phyloP scores from a whole-genome alignment of 2,888 invertebrate species.

The Brachycybe producta region DNA sequence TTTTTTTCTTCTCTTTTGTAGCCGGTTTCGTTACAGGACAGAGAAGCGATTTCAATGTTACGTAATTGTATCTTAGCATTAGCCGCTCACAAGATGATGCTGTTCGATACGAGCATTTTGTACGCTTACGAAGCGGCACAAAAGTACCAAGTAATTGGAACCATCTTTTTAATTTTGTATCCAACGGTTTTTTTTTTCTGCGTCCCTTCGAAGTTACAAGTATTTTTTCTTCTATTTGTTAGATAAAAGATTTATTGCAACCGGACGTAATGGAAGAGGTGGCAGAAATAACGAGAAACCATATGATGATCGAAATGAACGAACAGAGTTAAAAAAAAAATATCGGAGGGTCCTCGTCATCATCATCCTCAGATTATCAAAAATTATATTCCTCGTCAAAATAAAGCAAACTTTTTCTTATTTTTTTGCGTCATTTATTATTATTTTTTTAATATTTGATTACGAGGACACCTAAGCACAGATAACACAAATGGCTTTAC shows the following conservation, averaged over 20 bases:
- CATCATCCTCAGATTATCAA: too few relatives aligned
- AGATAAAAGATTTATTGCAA: conserved; percentile 53
- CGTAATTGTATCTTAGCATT: conserved; percentile 80
- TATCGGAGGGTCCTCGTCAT: too few relatives aligned
- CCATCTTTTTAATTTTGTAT: not conserved
- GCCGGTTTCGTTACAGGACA: conserved; percentile 55
- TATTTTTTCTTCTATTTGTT: conserved; percentile 11
- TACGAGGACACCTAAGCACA: too few relatives aligned
- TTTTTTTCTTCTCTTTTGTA: conserved; percentile 31
- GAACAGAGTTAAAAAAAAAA: too few relatives aligned
- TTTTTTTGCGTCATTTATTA: too few relatives aligned
- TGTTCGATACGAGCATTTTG: conserved; percentile 70
- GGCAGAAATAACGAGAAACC: conserved; percentile 61
- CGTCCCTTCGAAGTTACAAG: not conserved
- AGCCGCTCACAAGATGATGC: conserved; percentile 71
- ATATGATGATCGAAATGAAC: conserved; percentile 33
- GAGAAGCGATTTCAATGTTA: conserved; percentile 75
- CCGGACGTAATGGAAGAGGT: conserved; percentile 77
- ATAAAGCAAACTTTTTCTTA: too few relatives aligned
- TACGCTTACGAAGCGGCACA: conserved; percentile 81
- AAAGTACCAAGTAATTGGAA: conserved; percentile 54
- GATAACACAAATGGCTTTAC: too few relatives aligned
- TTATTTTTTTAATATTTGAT: too few relatives aligned
- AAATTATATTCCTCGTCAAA: too few relatives aligned
- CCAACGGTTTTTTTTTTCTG: not conserved